phyloP scores from a whole-genome alignment of 1,140 invertebrate genomes.

The Neodiprion fabricii region DNA sequence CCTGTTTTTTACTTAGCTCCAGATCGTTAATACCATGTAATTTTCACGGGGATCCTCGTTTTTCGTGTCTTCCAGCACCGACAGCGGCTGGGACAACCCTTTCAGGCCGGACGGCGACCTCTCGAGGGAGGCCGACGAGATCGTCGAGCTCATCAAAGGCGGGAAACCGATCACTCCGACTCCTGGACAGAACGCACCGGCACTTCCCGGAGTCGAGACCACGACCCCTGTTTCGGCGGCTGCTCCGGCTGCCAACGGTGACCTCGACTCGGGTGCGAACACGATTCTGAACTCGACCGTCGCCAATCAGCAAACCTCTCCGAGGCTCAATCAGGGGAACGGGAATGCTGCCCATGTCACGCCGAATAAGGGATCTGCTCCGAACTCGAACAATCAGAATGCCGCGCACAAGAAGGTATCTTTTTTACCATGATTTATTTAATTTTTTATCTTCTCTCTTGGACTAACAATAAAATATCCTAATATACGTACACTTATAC shows the following conservation, averaged over 20 bases:
- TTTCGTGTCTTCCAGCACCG: constrained; percentile 75
- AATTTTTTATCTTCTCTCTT: neutral
- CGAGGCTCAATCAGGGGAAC: constrained; percentile 52
- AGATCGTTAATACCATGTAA: neutral
- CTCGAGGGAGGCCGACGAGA: constrained; percentile 93
- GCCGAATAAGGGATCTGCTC: constrained; percentile 44
- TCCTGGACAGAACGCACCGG: constrained; percentile 56
- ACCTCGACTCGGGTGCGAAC: constrained; percentile 52
- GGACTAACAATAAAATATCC: constrained; percentile 3
- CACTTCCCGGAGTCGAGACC: constrained; percentile 50
- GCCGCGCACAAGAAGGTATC: constrained; percentile 55
- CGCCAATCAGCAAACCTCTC: constrained; percentile 46
- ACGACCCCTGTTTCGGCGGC: neutral
- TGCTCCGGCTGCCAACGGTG: constrained; percentile 26
- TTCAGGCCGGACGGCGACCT: constrained; percentile 95
- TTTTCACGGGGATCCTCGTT: constrained; percentile 20
- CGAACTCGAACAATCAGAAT: constrained; percentile 40
- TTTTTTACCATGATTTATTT: neutral
- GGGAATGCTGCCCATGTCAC: constrained; percentile 55
- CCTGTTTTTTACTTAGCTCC: too few species aligned
- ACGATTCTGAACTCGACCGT: constrained; percentile 47
- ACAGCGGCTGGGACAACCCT: constrained; percentile 96
- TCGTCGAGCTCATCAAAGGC: constrained; percentile 92
- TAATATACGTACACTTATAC: too few species aligned
- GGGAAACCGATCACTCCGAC: constrained; percentile 84